phyloP scores from a whole-genome alignment of 2,888 invertebrate species.

The Athrips mouffetella region DNA sequence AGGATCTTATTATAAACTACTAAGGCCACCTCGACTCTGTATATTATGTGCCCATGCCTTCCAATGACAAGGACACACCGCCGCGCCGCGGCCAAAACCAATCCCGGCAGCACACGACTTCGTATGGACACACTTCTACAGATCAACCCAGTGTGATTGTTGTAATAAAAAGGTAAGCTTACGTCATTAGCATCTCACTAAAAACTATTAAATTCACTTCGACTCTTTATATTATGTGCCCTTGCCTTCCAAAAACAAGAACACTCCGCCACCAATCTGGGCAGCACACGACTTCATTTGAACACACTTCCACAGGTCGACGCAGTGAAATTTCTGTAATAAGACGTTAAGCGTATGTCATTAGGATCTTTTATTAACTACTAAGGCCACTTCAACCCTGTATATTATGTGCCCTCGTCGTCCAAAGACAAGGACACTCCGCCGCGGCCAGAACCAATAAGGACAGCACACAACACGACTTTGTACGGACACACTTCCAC shows the following conservation, averaged over 20 bases:
- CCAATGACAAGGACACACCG: too few relatives aligned
- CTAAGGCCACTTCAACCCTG: too few relatives aligned
- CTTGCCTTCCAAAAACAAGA: slow-evolving; percentile 46
- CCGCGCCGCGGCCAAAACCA: slow-evolving; percentile 48
- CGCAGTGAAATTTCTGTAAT: slow-evolving; percentile 95
- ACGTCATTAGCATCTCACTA: too few relatives aligned
- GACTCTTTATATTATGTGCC: too few relatives aligned
- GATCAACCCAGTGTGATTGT: slow-evolving; percentile 94
- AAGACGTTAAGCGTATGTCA: slow-evolving; percentile 87
- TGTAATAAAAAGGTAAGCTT: slow-evolving; percentile 91
- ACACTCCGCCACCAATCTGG: slow-evolving; percentile 40
- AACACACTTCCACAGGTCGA: slow-evolving; percentile 92
- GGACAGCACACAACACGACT: slow-evolving; percentile 84
- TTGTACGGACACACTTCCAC: slow-evolving; percentile 92
- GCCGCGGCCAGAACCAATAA: slow-evolving; percentile 47
- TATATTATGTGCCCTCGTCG: too few relatives aligned
- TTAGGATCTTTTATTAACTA: too few relatives aligned
- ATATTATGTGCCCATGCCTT: too few relatives aligned
- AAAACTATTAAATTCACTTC: too few relatives aligned
- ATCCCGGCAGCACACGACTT: slow-evolving; percentile 83
- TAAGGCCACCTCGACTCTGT: too few relatives aligned
- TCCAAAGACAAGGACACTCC: too few relatives aligned
- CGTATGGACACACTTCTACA: slow-evolving; percentile 91
- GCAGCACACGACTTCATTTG: slow-evolving; percentile 87
- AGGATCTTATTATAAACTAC: too few relatives aligned